Conservation (phyloP, 2,113 vertebrate genomes). For the Poeciliopsis retropinna region DNA sequence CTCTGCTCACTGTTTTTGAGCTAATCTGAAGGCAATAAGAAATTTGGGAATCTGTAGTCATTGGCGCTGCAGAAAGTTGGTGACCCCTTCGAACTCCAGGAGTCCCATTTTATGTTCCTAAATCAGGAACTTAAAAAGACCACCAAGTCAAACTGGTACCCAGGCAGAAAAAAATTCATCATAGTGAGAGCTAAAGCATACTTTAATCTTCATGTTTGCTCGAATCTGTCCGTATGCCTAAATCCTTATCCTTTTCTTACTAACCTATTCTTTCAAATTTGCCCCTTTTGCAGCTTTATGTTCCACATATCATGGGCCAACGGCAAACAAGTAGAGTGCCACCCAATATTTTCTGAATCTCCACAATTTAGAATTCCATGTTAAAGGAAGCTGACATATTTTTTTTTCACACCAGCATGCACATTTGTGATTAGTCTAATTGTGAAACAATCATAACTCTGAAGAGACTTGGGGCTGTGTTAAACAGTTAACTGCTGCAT, state of each 20-base stretch:
- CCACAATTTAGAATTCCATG: conserved; percentile 60
- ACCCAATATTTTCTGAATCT: conserved; percentile 44
- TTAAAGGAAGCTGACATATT: conserved; percentile 42
- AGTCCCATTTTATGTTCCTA: too few species aligned
- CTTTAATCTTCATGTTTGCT: conserved; percentile 26
- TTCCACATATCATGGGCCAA: conserved; percentile 69
- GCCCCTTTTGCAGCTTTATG: conserved; percentile 50
- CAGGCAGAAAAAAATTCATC: neutral
- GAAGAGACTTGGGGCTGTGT: conserved; percentile 54
- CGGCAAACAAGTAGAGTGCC: conserved; percentile 67
- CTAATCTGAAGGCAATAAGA: too few species aligned
- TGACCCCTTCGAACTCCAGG: too few species aligned
- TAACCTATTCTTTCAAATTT: conserved; percentile 45
- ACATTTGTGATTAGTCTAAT: conserved; percentile 63
- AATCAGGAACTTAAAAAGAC: too few species aligned
- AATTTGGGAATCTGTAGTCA: too few species aligned
- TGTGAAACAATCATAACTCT: conserved; percentile 64
- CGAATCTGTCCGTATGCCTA: conserved; percentile 23
- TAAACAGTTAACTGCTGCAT: conserved; percentile 72
- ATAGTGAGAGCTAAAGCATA: neutral
- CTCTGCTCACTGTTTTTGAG: too few species aligned
- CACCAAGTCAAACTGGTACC: too few species aligned
- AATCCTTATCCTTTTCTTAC: conserved; percentile 40
- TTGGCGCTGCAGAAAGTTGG: too few species aligned
- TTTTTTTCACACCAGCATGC: conserved; percentile 56